Conservation (phyloP, 2,797 vertebrate genomes). For the Gallinago solitaria region DNA sequence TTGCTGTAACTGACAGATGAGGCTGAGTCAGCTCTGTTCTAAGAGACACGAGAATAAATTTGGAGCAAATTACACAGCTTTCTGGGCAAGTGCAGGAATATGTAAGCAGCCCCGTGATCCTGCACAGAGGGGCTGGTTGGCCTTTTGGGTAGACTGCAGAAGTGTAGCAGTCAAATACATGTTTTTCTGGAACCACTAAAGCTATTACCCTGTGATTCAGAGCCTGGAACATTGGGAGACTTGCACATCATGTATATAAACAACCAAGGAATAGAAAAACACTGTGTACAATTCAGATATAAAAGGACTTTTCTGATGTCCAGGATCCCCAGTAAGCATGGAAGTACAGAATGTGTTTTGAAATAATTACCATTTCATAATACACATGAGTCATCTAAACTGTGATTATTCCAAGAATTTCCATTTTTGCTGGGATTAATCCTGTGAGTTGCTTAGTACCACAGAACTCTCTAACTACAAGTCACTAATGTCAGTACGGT, state of each 20-base stretch:
- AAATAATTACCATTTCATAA: conserved; percentile 39
- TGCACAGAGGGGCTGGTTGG: background rate
- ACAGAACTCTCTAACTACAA: background rate
- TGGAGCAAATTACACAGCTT: background rate
- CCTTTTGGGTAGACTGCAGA: background rate
- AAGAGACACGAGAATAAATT: background rate
- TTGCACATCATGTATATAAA: background rate
- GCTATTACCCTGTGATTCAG: background rate
- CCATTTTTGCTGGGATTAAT: background rate
- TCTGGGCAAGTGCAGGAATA: background rate
- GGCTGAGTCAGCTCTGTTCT: background rate
- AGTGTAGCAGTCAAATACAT: background rate
- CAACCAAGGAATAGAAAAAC: conserved; percentile 32
- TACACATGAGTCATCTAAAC: conserved; percentile 14
- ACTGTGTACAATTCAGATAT: background rate
- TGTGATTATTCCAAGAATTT: background rate
- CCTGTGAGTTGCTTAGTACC: background rate
- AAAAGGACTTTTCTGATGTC: background rate
- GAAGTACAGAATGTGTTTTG: conserved; percentile 25
- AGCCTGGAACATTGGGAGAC: conserved; percentile 6
- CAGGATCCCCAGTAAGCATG: conserved; percentile 9
- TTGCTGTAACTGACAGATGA: background rate
- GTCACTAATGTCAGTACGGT: background rate
- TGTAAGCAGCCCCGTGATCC: background rate
- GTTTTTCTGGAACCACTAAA: background rate